Conservation (phyloP, 2,113 vertebrate genomes). For the Chaenogobius annularis region DNA sequence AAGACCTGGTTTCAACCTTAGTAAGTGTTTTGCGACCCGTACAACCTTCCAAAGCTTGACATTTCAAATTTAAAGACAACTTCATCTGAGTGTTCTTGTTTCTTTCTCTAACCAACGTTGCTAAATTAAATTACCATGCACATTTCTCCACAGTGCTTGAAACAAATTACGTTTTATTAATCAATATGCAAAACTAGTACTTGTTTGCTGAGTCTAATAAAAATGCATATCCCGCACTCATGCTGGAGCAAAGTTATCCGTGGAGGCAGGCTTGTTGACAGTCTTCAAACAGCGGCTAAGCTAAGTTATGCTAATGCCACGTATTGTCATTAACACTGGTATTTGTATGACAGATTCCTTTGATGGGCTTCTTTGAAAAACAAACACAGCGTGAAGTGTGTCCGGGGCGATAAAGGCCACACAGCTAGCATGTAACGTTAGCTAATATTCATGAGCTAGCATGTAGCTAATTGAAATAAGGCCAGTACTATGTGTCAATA, state of each 20-base stretch:
- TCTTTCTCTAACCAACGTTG: not conserved
- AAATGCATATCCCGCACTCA: not conserved
- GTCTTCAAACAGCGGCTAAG: slow-evolving; percentile 1
- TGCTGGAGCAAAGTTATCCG: not conserved
- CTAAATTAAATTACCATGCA: not conserved
- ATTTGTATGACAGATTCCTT: slow-evolving; percentile 14
- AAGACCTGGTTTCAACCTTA: not conserved
- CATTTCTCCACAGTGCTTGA: not conserved
- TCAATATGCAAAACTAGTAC: not conserved
- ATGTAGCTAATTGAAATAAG: not conserved
- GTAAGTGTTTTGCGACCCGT: not conserved
- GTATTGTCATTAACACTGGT: slow-evolving; percentile 8
- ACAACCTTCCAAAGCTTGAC: too few species aligned
- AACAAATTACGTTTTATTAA: not conserved
- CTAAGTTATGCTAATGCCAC: slow-evolving; percentile 4
- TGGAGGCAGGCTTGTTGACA: not conserved
- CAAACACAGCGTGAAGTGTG: slow-evolving; percentile 1
- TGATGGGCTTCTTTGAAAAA: slow-evolving; percentile 10
- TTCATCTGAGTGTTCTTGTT: not conserved
- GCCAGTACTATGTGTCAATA: too few species aligned
- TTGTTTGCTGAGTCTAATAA: slow-evolving; percentile 1
- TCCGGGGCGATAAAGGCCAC: not conserved
- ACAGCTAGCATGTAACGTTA: not conserved
- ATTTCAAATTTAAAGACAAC: too few species aligned
- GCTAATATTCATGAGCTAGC: not conserved